Base-by-base conservation (phyloP, 2,888 invertebrate species). In the Lithosia quadra region DNA sequence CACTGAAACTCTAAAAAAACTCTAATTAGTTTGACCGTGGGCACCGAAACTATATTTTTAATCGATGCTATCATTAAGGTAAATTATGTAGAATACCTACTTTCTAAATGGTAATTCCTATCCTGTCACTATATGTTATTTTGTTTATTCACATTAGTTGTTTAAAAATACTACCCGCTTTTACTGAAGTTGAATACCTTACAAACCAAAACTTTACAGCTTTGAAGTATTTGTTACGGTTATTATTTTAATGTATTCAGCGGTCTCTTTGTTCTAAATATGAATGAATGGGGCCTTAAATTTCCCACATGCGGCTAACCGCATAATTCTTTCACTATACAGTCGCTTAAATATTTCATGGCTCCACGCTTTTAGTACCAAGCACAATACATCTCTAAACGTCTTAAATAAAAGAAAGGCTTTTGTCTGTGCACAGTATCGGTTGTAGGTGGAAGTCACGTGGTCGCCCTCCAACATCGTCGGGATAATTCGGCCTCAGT, bases 401-500 rank as follows among this genome's bases (percentile, higher is more conserved):
- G 71, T 74, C 68, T 76, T 74, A 76, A 74, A 76, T 74, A 79
- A 76, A 80, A 78, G 70, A 79, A 82, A 78, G 80, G 76, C 77
- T 80, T 82, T 77, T 43, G 73, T 76, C 69, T 74, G 68, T 78
- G 71, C 72, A 63, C 18, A 69, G 77, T 82, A 82, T 79, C 79
- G 82, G 81, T 64, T 77, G 74, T 73, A 79, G 66, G 74, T 60
- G 72, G 75, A 70, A 80, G 85, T 86, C 84, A 86, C 86, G 87
- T 83, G 85, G 85, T 77, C 43, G 71, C 71, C 75, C 74, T 75
- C 78, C 72, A 83, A 76, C 78, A 73, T 74, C 24, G 13, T 43
- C 65, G 74, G 85, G 80, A 80, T 85, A 86, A 86, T 87, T 86
- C 76, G 79, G 76, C 78, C 76, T 80, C 71, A 75, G 74, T 79